Evolutionary conservation across 2,888 invertebrate genomes (phyloP).

Genomic region (Suillia variegata): DNA sequence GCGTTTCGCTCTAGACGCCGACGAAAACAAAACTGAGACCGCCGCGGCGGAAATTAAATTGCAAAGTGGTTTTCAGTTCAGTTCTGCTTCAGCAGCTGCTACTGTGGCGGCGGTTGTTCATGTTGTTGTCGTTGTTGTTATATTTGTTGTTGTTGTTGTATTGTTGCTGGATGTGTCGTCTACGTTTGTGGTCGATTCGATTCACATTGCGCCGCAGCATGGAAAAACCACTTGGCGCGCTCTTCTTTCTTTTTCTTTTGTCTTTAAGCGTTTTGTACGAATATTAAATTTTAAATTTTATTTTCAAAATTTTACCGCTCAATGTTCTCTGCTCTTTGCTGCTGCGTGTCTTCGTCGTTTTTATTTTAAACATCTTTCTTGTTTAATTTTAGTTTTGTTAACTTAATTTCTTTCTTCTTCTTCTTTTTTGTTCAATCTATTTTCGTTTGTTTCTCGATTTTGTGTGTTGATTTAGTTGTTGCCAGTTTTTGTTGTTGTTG

Average conservation of each 20-base stretch:
- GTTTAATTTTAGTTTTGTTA: slow-evolving; percentile 20
- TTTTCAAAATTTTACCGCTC: too few relatives aligned
- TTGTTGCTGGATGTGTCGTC: too few relatives aligned
- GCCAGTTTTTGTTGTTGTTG: slow-evolving; percentile 21
- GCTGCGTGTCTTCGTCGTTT: slow-evolving; percentile 32
- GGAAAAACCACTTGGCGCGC: neutral
- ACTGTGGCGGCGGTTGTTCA: too few relatives aligned
- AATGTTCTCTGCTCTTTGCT: too few relatives aligned
- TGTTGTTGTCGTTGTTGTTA: slow-evolving; percentile 18
- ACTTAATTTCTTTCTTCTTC: slow-evolving; percentile 44
- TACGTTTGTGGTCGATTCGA: too few relatives aligned
- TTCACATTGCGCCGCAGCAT: neutral
- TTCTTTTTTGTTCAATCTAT: too few relatives aligned
- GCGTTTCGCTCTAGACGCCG: slow-evolving; percentile 45
- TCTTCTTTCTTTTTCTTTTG: slow-evolving; percentile 16
- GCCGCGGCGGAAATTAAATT: slow-evolving; percentile 50
- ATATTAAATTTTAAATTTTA: slow-evolving; percentile 40
- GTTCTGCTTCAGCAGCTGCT: too few relatives aligned
- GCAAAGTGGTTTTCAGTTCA: slow-evolving; percentile 39
- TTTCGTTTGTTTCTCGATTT: too few relatives aligned
- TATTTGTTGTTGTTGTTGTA: neutral
- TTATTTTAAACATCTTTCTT: slow-evolving; percentile 20
- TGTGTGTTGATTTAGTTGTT: slow-evolving; percentile 25
- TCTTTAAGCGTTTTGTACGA: slow-evolving; percentile 22
- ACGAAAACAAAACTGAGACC: slow-evolving; percentile 46